Base-by-base conservation (phyloP, 2,797 vertebrate species). In the Euthynnus affinis region DNA sequence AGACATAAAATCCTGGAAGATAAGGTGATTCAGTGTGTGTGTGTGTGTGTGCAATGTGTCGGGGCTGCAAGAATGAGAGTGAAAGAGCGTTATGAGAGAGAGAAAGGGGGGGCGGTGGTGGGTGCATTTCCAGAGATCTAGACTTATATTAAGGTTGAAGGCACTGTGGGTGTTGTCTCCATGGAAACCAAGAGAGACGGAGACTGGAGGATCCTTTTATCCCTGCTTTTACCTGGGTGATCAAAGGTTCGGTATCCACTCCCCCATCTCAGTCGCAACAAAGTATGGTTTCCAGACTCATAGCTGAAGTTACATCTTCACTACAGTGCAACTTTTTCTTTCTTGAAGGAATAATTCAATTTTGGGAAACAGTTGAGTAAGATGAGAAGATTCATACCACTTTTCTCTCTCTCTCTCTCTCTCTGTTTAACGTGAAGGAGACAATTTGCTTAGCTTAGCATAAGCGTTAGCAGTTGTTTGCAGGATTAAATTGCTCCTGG, bases 111-210 rank as follows among this genome's bases (percentile, higher is more conserved):
- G 27, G 27, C 2, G 27, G 27, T 63, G 75, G 73, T 74, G 82
- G 12, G 40, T 14, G 69, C 52, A 46, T 64, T 52, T 74, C 67
- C 34, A 4, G 37, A 66, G 71, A 76, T 42, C 85, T 68, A 74
- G 82, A 63, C 70, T 49, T 64, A 48, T 37, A 61, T 85, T 70
- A 25, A 77, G 74, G 81, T 48, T 75, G 66, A 77, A 82, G 83
- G 78, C 72, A 78, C 61, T 66, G 78, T 69, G 78, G 81, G 76
- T 82, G 82, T 78, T 74, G 88, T 93, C 67, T 81, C 89, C 85
- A 90, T 91, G 87, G 91, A 84, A 89, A 91, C 87, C 75, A 59
- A 73, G 80, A 70, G 81, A 44, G 67, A 71, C 66, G 76, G 79
- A 86, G 80, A 74, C 57, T 13, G 80, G 58, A 88, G 73, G 64